Conservation (phyloP, 2,888 invertebrate genomes). For the Agonopterix heracliana region DNA sequence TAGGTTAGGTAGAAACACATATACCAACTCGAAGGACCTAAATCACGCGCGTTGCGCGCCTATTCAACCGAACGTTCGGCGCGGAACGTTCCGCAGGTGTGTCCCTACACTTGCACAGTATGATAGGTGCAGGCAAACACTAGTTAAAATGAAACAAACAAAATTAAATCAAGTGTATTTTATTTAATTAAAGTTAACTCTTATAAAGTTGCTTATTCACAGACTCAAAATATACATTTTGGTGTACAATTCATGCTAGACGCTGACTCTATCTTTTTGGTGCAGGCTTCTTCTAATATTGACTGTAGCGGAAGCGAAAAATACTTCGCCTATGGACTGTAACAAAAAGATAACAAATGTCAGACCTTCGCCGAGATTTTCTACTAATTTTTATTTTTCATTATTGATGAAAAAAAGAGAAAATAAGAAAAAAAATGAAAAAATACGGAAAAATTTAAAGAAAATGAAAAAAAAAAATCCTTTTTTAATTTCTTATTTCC, state of each 20-base stretch:
- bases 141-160: too few species aligned
- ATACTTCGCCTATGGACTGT: slow-evolving; percentile 4
- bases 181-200: slow-evolving; percentile 36
- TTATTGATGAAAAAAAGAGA: neutral
- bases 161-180: slow-evolving; percentile 12
- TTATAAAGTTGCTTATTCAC: slow-evolving; percentile 22
- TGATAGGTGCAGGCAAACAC: too few species aligned
- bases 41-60: too few species aligned
- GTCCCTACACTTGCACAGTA: too few species aligned
- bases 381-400: neutral
- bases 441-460: too few species aligned
- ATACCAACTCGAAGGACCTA: too few species aligned
- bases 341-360: neutral
- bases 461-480: too few species aligned
- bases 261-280: slow-evolving; percentile 1
- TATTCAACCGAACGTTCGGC: too few species aligned
- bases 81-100: too few species aligned
- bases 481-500: too few species aligned
- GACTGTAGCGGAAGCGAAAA: too few species aligned
- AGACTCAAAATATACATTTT: slow-evolving; percentile 25
- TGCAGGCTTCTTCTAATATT: slow-evolving; percentile 4
- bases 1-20: too few species aligned
- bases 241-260: neutral
- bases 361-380: neutral
- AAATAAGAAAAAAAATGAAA: neutral